phyloP scores from a whole-genome alignment of 2,113 vertebrate genomes.

The Triplophysa dalaica region DNA sequence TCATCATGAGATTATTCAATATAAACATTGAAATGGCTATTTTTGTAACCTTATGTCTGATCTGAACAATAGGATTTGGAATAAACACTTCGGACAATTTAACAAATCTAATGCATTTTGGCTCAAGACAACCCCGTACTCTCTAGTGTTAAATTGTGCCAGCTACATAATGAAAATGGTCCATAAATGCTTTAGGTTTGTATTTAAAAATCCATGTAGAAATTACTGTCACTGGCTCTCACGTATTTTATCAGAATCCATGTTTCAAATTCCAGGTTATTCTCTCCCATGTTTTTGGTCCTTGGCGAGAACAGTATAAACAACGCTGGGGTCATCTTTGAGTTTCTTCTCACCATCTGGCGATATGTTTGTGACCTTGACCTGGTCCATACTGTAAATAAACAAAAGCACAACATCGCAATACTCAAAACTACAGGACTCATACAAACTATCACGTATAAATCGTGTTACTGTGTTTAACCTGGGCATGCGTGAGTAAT shows the following conservation, averaged over 20 bases:
- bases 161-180: too few species aligned
- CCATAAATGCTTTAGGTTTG: too few species aligned
- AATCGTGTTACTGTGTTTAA: constrained; percentile 39
- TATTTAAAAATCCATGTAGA: too few species aligned
- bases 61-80: too few species aligned
- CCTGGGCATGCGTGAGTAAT: constrained; percentile 69
- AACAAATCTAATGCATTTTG: too few species aligned
- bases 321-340: constrained; percentile 63
- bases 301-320: constrained; percentile 64
- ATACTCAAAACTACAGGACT: background rate
- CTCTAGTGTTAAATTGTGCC: too few species aligned
- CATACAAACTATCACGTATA: background rate
- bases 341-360: constrained; percentile 61
- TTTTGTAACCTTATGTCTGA: too few species aligned
- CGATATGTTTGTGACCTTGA: constrained; percentile 67
- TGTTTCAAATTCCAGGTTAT: background rate
- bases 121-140: too few species aligned
- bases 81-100: too few species aligned
- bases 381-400: constrained; percentile 65
- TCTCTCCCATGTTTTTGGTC: background rate
- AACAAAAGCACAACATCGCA: constrained; percentile 33
- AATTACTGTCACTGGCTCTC: too few species aligned
- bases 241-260: background rate
- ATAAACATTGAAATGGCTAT: too few species aligned
- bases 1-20: too few species aligned